Evolutionary conservation across 2,888 invertebrate species (phyloP).

Genomic region (Odontomyia ornata): DNA sequence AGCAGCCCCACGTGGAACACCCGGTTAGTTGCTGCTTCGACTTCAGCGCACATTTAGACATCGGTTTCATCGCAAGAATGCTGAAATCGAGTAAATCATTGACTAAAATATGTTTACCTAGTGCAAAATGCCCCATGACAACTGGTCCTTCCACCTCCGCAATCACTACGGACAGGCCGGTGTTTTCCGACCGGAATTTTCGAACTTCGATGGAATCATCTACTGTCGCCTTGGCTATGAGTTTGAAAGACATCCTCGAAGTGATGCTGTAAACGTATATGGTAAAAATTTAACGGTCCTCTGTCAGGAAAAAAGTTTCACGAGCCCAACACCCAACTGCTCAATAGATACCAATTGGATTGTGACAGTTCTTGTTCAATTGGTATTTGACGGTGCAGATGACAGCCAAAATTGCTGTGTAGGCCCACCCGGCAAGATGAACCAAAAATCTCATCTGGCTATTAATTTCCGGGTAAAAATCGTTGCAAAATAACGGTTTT

Average conservation of each 20-base stretch:
- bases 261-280: background rate
- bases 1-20: background rate
- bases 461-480: too few relatives aligned
- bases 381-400: too few relatives aligned
- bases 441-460: too few relatives aligned
- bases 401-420: too few relatives aligned
- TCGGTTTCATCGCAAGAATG: background rate
- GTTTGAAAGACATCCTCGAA: conserved; percentile 49
- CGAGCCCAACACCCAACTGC: background rate
- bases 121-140: conserved; percentile 85
- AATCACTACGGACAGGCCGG: conserved; percentile 83
- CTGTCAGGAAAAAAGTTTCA: background rate
- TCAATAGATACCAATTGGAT: background rate
- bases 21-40: background rate
- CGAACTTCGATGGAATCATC: conserved; percentile 79
- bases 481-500: too few relatives aligned
- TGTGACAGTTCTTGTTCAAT: conserved; percentile 1
- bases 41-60: background rate
- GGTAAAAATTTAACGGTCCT: background rate
- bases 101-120: conserved; percentile 72
- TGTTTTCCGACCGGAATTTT: conserved; percentile 80
- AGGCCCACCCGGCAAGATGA: too few relatives aligned
- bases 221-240: conserved; percentile 67
- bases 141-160: conserved; percentile 91
- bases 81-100: background rate